phyloP scores from a whole-genome alignment of 2,888 invertebrate genomes.

The Drosophila atripex region DNA sequence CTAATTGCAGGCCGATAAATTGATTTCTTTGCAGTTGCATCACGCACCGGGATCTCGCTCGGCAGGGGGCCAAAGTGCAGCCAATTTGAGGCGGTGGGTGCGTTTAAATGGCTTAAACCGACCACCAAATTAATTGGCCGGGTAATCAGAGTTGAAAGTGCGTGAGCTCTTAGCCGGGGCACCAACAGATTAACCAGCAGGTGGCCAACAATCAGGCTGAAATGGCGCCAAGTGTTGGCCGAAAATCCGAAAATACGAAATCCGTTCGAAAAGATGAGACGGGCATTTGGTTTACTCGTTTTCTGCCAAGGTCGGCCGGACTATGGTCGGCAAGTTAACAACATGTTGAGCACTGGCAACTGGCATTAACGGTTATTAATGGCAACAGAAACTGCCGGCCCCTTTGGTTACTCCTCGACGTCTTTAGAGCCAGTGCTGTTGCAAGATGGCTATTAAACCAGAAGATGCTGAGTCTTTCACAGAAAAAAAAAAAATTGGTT shows the following conservation, averaged over 20 bases:
- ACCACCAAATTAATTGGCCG: slow-evolving; percentile 64
- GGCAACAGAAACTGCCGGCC: slow-evolving; percentile 32
- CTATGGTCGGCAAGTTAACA: slow-evolving; percentile 46
- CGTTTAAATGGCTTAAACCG: slow-evolving; percentile 64
- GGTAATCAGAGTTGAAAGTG: slow-evolving; percentile 49
- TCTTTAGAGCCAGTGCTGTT: slow-evolving; percentile 10
- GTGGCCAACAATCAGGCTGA: slow-evolving; percentile 19
- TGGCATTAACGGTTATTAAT: slow-evolving; percentile 62
- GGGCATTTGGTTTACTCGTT: slow-evolving; percentile 15
- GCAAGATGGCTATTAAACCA: slow-evolving; percentile 50
- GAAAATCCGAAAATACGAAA: slow-evolving; percentile 13
- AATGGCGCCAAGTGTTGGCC: slow-evolving; percentile 30
- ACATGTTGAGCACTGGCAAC: slow-evolving; percentile 48
- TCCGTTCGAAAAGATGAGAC: slow-evolving; percentile 28
- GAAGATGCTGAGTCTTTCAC: slow-evolving; percentile 43
- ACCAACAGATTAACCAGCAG: slow-evolving; percentile 38
- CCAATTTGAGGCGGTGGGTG: slow-evolving; percentile 51
- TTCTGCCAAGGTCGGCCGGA: slow-evolving; percentile 54
- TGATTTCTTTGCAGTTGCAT: slow-evolving; percentile 65
- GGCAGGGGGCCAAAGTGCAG: slow-evolving; percentile 35
- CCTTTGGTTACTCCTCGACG: background rate
- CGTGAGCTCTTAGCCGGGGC: slow-evolving; percentile 25
- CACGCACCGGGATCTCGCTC: slow-evolving; percentile 32
- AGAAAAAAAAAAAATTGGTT: slow-evolving; percentile 44
- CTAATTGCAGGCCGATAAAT: slow-evolving; percentile 59